phyloP scores from a whole-genome alignment of 2,888 invertebrate species.

The Plagiodera versicolora region DNA sequence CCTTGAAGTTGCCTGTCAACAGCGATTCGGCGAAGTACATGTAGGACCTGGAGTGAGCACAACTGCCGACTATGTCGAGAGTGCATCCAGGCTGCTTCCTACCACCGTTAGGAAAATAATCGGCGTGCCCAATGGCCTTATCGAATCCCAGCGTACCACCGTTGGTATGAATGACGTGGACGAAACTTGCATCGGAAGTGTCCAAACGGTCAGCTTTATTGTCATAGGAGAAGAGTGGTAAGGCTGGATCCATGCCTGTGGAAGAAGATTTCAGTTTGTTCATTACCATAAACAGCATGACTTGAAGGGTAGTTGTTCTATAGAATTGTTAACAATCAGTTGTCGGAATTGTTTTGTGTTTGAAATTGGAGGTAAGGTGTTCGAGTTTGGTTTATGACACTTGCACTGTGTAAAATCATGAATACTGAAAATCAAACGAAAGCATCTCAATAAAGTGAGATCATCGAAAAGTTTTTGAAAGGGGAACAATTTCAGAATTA shows the following conservation, averaged over 20 bases:
- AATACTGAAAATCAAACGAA: too few relatives aligned
- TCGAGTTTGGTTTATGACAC: too few relatives aligned
- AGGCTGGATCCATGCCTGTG: conserved; percentile 48
- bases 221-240: conserved; percentile 38
- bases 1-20: conserved; percentile 19
- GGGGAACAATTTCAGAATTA: too few relatives aligned
- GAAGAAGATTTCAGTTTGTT: conserved; percentile 14
- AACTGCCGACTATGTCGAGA: conserved; percentile 44
- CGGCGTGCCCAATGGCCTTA: conserved; percentile 44
- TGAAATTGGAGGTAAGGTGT: too few relatives aligned
- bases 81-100: conserved; percentile 48
- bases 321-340: too few relatives aligned
- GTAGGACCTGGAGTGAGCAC: conserved; percentile 54
- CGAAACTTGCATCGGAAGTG: conserved; percentile 44
- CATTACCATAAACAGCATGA: too few relatives aligned
- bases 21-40: conserved; percentile 52
- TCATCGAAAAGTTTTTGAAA: too few relatives aligned
- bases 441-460: too few relatives aligned
- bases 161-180: conserved; percentile 49
- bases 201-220: conserved; percentile 44
- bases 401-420: too few relatives aligned
- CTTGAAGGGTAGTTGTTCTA: too few relatives aligned
- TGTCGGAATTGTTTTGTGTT: too few relatives aligned
- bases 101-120: conserved; percentile 51
- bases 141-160: conserved; percentile 32